Conservation (phyloP, 2,113 vertebrate species). For the Quiscalus mexicanus region DNA sequence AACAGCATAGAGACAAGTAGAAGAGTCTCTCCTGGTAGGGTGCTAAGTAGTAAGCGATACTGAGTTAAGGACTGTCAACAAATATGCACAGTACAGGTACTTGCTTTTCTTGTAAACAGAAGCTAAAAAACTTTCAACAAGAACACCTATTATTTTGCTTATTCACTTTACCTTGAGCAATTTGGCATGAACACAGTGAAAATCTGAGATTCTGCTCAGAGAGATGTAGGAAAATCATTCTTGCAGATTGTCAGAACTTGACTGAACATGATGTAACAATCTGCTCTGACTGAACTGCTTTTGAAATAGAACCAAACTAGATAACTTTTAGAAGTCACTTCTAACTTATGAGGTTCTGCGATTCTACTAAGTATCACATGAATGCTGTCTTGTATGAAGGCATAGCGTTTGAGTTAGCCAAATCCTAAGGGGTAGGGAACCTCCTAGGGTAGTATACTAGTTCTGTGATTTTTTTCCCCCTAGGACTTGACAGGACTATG, state of each 20-base stretch:
- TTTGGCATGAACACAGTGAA: neutral
- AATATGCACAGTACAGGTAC: rapidly evolving
- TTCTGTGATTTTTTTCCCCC: neutral
- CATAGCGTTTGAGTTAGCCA: neutral
- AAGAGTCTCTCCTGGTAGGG: neutral
- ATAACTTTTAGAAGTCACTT: neutral
- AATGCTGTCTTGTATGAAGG: neutral
- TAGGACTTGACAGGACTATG: neutral
- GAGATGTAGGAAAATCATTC: neutral
- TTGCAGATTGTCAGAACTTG: neutral
- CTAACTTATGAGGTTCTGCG: neutral
- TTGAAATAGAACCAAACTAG: neutral
- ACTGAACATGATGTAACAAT: neutral
- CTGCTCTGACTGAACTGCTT: neutral
- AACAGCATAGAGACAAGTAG: neutral
- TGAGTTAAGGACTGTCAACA: neutral
- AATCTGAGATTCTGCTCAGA: neutral
- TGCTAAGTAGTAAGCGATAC: neutral
- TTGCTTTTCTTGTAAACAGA: neutral
- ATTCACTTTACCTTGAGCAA: neutral
- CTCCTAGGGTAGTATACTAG: neutral
- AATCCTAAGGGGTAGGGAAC: neutral
- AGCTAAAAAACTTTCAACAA: neutral
- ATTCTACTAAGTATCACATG: neutral
- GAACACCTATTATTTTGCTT: neutral